These are phyloP conservation scores for Chrysolina oricalcia DNA, from an alignment of 2,888 invertebrate genomes.

Conservation along the genomic window DNA sequence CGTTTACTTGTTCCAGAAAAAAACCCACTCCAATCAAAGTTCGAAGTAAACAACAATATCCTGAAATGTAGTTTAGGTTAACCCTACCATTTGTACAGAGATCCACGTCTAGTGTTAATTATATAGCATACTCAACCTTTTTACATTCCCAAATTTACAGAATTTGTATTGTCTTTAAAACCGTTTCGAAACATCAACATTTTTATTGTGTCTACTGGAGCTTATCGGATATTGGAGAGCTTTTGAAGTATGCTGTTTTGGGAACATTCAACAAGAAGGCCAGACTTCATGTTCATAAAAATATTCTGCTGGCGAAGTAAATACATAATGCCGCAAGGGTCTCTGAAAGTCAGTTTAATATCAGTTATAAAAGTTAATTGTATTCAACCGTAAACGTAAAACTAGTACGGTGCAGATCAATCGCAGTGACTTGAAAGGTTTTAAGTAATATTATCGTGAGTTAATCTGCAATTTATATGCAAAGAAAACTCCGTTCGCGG, in stretches of 20 bases:
- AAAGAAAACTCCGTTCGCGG: constrained; percentile 1
- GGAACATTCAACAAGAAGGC: constrained; percentile 14
- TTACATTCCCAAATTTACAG: no score
- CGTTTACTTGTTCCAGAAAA: no score
- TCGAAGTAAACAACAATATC: no score
- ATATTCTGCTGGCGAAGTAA: constrained; percentile 35
- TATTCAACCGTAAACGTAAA: constrained; percentile 36
- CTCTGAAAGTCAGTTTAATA: constrained; percentile 29
- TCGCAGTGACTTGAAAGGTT: constrained; percentile 38
- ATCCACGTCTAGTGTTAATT: no score
- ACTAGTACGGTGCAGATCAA: constrained; percentile 32
- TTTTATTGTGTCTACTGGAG: neutral
- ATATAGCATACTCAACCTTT: no score
- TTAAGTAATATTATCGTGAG: constrained; percentile 32
- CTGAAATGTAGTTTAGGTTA: no score
- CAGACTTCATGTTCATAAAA: constrained; percentile 32
- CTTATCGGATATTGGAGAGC: neutral
- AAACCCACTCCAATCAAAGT: no score
- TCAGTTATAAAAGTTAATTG: constrained; percentile 34
- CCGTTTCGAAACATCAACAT: no score
- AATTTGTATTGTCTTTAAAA: no score
- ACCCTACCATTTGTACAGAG: no score
- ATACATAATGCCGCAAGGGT: constrained; percentile 23
- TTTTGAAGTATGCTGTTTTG: neutral
- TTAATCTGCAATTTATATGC: constrained; percentile 39